Base-by-base conservation (phyloP, 2,113 vertebrate genomes). In the Seriola rivoliana region DNA sequence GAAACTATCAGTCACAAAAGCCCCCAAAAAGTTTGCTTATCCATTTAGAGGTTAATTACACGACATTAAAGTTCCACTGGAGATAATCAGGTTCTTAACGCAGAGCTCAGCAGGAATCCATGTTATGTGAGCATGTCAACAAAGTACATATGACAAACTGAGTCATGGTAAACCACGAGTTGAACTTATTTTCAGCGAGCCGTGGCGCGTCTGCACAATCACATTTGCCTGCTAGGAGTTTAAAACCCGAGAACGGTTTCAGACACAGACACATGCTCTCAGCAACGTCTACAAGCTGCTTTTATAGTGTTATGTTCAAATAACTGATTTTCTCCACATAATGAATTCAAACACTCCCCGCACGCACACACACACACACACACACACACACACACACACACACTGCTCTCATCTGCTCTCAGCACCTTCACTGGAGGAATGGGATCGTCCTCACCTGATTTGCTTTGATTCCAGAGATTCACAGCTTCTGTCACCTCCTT, bases 141-240 rank as follows among this genome's bases (percentile, higher is more conserved):
- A 75, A 36, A 73, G 76, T 40, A 78, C 78, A 81, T 88, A 85
- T 79, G 75, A 82, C 78, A 70, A 65, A 80, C 55, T 58, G 65
- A 83, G 87, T 84, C 84, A 89, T 71, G 75, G 78, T 75, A 72
- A 80, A 90, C 79, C 87, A 94, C 78, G 66, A 81, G 90, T 82
- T 89, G 21, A 80, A 75, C 74, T 86, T 88, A 89, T 91, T 91
- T 87, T 78, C 68, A 84, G 82, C 54, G 4, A 64, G 40, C 48
- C 67, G 81, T 29, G 75, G 81, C 67, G 64, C 70, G 64, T 76
- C 84, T 58, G 64, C 12, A 17, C 82, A 86, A 92, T 88, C 71
- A 46, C 70, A 91, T 90, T 80, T 85, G 76, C 80, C 80, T 71
- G 66, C 71, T 59, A 52, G 73, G 71, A 80, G 73, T 60, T 87